Percentiles rank a stretch among this genome's conserved stretches.
phyloP scores from a whole-genome alignment of 1,140 invertebrate species.

The roundworm (Caenorhabditis elegans) region WBcel235 BX284602.5:12994001-12994500 shows the following conservation, averaged over 20 bases:
- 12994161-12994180: not conserved
- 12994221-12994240: not conserved
- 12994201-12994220: not conserved
- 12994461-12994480: constrained; percentile 53
- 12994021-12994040: too few species aligned
- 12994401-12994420: not conserved
- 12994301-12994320: too few species aligned
- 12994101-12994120: too few species aligned
- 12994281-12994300: constrained; percentile 13
- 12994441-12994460: not conserved
- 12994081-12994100: too few species aligned
- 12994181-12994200: not conserved
- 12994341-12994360: not conserved
- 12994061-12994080: too few species aligned
- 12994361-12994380: constrained; percentile 17
- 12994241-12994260: constrained; percentile 20
- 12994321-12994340: constrained; percentile 17
- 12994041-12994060: too few species aligned
- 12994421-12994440: not conserved
- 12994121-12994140: not conserved
- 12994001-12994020: too few species aligned
- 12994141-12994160: not conserved
- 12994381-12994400: not conserved
- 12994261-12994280: constrained; percentile 22
- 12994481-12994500: constrained; percentile 59